Evolutionary conservation across 64 coral and sea anemone genomes (phyloP).

Genomic region (Actinia equina): DNA sequence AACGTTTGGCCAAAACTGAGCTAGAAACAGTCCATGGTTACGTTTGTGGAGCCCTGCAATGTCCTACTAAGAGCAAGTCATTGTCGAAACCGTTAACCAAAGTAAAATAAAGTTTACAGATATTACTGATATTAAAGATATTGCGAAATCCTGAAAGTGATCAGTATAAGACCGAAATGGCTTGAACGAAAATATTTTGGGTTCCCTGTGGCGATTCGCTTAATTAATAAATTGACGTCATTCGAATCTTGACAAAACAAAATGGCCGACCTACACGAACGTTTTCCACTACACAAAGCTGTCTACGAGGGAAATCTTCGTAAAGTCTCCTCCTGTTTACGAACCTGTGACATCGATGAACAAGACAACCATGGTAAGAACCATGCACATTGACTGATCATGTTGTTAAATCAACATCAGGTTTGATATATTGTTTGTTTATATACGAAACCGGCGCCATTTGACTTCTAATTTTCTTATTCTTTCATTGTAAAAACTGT

Average conservation of each 20-base stretch:
- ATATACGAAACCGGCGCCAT: not conserved
- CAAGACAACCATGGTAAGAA: conserved; percentile 86
- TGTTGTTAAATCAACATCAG: not conserved
- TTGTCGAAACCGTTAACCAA: too few relatives aligned
- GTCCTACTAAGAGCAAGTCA: too few relatives aligned
- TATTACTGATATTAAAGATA: too few relatives aligned
- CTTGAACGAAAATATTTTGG: too few relatives aligned
- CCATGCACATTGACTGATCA: not conserved
- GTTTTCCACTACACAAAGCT: conserved; percentile 91
- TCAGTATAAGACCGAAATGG: too few relatives aligned
- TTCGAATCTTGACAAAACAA: not conserved
- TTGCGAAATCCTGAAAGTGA: too few relatives aligned
- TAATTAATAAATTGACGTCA: conserved; percentile 7
- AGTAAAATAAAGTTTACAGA: too few relatives aligned
- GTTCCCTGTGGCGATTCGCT: not conserved
- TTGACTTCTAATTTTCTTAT: not conserved
- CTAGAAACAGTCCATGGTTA: too few relatives aligned
- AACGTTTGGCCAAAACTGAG: too few relatives aligned
- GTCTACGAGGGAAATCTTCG: conserved; percentile 96
- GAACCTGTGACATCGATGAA: conserved; percentile 71
- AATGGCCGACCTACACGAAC: conserved; percentile 40
- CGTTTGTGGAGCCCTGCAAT: too few relatives aligned
- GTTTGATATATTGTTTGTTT: not conserved
- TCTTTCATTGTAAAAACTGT: not conserved
- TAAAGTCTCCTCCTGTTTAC: conserved; percentile 82